A percentile compares a stretch with the other conserved stretches of the same genome.
phyloP scores from a whole-genome alignment of 2,888 invertebrate genomes.

The Drosophila helvetica region DNA sequence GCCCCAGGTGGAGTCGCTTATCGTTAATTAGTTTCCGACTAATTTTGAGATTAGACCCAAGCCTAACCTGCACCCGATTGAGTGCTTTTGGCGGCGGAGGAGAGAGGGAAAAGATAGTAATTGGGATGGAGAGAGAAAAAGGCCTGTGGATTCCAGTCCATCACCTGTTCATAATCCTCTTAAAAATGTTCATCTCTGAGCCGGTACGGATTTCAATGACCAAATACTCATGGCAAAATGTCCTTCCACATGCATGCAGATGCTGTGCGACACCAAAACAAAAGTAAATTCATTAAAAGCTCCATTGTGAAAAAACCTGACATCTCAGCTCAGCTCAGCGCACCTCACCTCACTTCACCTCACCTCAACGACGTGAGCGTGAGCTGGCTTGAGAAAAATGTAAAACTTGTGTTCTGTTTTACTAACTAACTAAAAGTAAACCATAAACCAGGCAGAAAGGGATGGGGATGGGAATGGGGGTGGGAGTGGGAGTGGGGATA shows the following conservation, averaged over 20 bases:
- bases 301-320: constrained; percentile 73
- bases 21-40: constrained; percentile 77
- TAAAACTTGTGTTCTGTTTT: constrained; percentile 62
- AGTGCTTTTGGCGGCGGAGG: constrained; percentile 6
- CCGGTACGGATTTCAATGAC: too few species aligned
- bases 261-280: constrained; percentile 72
- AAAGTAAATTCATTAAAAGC: constrained; percentile 79
- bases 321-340: too few species aligned
- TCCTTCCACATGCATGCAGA: constrained; percentile 46
- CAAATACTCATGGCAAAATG: constrained; percentile 20
- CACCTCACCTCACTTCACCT: not conserved
- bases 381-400: constrained; percentile 12
- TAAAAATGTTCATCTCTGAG: not conserved
- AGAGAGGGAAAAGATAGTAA: not conserved
- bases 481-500: constrained; percentile 1
- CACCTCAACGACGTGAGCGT: constrained; percentile 26
- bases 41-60: constrained; percentile 74
- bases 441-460: constrained; percentile 55
- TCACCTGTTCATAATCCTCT: too few species aligned
- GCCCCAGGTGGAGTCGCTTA: constrained; percentile 55
- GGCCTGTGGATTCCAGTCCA: too few species aligned
- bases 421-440: constrained; percentile 74
- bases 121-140: too few species aligned
- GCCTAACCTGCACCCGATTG: constrained; percentile 49
- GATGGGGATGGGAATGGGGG: not conserved